These are phyloP conservation scores for Proteles cristata DNA, from an alignment of 2,113 vertebrate species.

Conservation along the genomic window DNA sequence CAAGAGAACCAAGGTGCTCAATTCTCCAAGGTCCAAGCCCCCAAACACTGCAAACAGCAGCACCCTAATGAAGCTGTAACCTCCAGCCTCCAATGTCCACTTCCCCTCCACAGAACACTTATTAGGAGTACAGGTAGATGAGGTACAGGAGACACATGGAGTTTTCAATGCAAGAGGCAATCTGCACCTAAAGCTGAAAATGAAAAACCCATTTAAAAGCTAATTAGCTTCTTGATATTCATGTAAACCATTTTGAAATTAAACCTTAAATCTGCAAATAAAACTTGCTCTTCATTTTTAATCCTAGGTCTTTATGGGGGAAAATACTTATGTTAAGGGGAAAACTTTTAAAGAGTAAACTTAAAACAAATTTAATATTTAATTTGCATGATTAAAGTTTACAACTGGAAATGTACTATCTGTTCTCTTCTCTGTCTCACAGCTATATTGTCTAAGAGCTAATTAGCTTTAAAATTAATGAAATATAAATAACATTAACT, in stretches of 20 bases:
- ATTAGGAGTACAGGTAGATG: neutral
- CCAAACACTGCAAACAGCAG: neutral
- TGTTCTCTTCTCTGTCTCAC: neutral
- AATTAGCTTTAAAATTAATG: neutral
- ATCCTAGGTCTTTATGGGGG: neutral
- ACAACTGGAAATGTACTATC: neutral
- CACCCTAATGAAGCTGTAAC: neutral
- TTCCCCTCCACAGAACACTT: fast-evolving
- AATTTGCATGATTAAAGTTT: neutral
- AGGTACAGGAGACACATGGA: neutral
- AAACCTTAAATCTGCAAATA: constrained; percentile 30
- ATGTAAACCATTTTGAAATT: constrained; percentile 1
- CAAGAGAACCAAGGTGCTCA: neutral
- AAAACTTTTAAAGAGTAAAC: constrained; percentile 31
- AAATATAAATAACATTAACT: neutral
- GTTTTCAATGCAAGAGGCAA: neutral
- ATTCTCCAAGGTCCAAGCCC: neutral
- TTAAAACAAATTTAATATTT: constrained; percentile 49
- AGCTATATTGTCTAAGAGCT: neutral
- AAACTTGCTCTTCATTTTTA: constrained; percentile 53
- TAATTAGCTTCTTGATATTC: neutral
- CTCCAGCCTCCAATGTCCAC: neutral
- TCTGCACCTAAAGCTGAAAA: neutral
- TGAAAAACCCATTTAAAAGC: neutral
- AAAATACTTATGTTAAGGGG: neutral